A percentile compares a stretch with the other conserved stretches of the same genome.
Evolutionary conservation across 2,113 vertebrate genomes (phyloP).

Genomic region (Eleginops maclovinus): DNA sequence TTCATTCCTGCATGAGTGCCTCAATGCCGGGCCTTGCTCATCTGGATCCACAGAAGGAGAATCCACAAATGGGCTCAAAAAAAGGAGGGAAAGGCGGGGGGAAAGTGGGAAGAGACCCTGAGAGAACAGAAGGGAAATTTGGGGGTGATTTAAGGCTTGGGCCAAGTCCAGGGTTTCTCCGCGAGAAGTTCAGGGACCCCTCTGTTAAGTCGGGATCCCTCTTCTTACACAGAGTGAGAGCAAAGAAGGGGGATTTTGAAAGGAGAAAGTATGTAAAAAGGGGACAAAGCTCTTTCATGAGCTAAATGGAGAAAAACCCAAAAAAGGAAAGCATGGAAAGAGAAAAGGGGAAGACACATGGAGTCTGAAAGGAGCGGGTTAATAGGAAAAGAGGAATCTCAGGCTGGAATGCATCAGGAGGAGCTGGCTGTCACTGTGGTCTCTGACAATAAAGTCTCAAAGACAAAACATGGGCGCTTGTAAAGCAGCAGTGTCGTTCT

Average conservation of each 20-base stretch:
- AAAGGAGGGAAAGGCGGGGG: neutral
- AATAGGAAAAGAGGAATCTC: conserved; percentile 31
- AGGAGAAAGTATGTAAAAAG: conserved; percentile 17
- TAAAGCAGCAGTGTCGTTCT: conserved; percentile 31
- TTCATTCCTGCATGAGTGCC: conserved; percentile 8
- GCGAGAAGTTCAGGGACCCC: conserved; percentile 48
- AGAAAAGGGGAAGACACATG: neutral
- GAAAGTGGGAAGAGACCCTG: conserved; percentile 9
- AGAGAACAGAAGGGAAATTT: conserved; percentile 36
- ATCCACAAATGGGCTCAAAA: conserved; percentile 30
- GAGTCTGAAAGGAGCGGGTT: conserved; percentile 35
- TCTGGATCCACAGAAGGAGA: conserved; percentile 66
- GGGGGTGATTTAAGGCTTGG: conserved; percentile 60
- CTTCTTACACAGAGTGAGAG: conserved; percentile 27
- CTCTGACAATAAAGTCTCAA: conserved; percentile 43
- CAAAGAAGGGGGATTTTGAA: conserved; percentile 18
- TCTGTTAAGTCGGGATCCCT: conserved; percentile 50
- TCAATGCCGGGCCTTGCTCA: conserved; percentile 32
- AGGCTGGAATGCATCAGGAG: conserved; percentile 42
- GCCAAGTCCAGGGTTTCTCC: conserved; percentile 38
- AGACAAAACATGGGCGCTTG: conserved; percentile 40
- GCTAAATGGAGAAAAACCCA: conserved; percentile 17
- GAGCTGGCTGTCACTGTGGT: conserved; percentile 42
- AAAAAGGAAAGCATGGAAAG: conserved; percentile 3
- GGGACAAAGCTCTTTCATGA: conserved; percentile 30